Conservation (phyloP, 2,113 vertebrate genomes). For the Proterorhinus semilunaris region DNA sequence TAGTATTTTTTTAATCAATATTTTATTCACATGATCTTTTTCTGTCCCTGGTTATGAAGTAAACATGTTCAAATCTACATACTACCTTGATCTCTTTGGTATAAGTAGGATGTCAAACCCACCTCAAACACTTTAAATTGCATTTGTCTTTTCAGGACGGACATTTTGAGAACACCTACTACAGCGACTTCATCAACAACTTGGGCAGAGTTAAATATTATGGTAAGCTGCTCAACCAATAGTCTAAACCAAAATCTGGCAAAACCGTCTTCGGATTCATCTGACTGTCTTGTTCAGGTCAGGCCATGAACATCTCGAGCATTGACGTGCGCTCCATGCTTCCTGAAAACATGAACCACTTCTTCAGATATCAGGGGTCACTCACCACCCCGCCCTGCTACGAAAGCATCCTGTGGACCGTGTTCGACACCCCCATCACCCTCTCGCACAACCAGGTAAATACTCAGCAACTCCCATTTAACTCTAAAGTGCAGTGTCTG, state of each 20-base stretch:
- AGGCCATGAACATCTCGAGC: slow-evolving; percentile 72
- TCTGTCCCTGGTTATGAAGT: no score
- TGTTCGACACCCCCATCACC: slow-evolving; percentile 82
- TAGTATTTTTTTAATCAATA: no score
- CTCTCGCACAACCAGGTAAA: slow-evolving; percentile 85
- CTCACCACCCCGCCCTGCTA: slow-evolving; percentile 88
- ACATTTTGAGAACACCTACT: slow-evolving; percentile 88
- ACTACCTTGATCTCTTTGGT: no score
- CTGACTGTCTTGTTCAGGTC: slow-evolving; percentile 64
- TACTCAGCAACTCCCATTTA: not conserved
- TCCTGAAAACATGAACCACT: slow-evolving; percentile 82
- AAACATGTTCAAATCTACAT: no score
- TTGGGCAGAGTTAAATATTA: slow-evolving; percentile 80
- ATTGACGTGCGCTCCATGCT: slow-evolving; percentile 85
- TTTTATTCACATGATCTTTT: no score
- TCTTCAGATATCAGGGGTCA: slow-evolving; percentile 87
- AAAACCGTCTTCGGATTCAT: not conserved
- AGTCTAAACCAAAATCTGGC: no score
- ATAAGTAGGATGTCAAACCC: not conserved
- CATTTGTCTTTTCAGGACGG: slow-evolving; percentile 75
- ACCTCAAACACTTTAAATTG: not conserved
- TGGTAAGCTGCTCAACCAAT: slow-evolving; percentile 72
- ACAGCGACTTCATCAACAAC: slow-evolving; percentile 84
- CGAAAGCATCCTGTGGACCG: slow-evolving; percentile 86
- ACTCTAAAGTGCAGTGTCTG: not conserved